Conservation (phyloP, 2,888 invertebrate genomes). For the Epinotia brunnichana region DNA sequence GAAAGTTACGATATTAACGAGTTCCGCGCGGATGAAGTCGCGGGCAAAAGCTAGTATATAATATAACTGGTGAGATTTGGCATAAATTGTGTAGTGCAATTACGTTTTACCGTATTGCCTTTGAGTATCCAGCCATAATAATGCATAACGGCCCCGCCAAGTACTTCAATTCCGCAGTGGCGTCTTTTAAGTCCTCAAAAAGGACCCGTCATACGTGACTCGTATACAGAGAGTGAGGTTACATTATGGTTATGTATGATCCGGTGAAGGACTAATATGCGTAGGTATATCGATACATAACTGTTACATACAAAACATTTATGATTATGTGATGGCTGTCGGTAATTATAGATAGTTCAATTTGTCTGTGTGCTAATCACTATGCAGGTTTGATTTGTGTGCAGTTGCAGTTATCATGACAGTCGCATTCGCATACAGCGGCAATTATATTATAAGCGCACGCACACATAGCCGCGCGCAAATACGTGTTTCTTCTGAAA, state of each 20-base stretch:
- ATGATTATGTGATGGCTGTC: too few relatives aligned
- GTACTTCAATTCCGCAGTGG: conserved; percentile 35
- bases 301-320: background rate
- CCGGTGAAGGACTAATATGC: conserved; percentile 13
- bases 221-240: background rate
- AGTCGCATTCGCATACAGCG: too few relatives aligned
- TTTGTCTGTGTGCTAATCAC: too few relatives aligned
- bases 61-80: background rate
- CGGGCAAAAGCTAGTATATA: too few relatives aligned
- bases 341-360: too few relatives aligned
- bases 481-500: too few relatives aligned
- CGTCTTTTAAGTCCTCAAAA: conserved; percentile 30
- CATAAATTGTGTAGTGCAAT: conserved; percentile 27
- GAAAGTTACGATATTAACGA: too few relatives aligned
- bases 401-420: too few relatives aligned
- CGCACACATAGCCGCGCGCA: too few relatives aligned
- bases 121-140: conserved; percentile 38
- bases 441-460: too few relatives aligned
- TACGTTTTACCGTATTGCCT: conserved; percentile 34
- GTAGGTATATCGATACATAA: background rate
- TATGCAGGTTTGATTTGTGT: too few relatives aligned
- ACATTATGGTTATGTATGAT: conserved; percentile 3
- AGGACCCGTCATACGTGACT: conserved; percentile 34
- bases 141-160: conserved; percentile 39
- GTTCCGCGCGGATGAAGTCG: too few relatives aligned